Evolutionary conservation across 2,113 vertebrate species (phyloP).

Genomic region (Bufo bufo): DNA sequence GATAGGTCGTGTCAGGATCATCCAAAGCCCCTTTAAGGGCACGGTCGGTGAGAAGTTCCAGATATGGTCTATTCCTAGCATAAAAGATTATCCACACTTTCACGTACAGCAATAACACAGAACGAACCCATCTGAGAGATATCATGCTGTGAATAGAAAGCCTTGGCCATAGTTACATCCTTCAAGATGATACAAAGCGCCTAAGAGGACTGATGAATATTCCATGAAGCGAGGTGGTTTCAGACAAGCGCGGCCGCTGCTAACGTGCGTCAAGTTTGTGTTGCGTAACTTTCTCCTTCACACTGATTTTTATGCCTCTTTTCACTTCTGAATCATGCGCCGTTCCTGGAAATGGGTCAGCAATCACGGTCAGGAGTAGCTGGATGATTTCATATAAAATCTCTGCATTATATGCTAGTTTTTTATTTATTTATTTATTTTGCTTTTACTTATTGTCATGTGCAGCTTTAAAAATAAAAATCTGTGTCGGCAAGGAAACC

Average conservation of each 20-base stretch:
- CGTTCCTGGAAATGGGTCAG: neutral
- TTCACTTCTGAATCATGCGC: conserved; percentile 43
- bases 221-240: neutral
- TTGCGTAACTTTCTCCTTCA: conserved; percentile 40
- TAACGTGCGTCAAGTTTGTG: conserved; percentile 2
- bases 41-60: neutral
- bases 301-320: conserved; percentile 19
- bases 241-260: neutral
- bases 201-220: neutral
- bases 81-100: neutral
- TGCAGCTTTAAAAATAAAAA: neutral
- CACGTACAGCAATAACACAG: neutral
- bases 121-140: too few relatives aligned
- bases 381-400: neutral
- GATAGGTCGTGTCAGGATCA: too few relatives aligned
- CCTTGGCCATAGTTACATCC: neutral
- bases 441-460: too few relatives aligned
- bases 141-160: neutral
- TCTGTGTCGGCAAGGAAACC: neutral
- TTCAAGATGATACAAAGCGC: neutral
- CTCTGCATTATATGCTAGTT: neutral
- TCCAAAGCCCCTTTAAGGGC: too few relatives aligned
- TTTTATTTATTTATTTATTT: neutral
- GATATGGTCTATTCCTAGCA: neutral
- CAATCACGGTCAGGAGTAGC: too few relatives aligned